These are phyloP conservation scores for Pocota personata DNA, from an alignment of 2,888 invertebrate genomes.

Conservation along the genomic window DNA sequence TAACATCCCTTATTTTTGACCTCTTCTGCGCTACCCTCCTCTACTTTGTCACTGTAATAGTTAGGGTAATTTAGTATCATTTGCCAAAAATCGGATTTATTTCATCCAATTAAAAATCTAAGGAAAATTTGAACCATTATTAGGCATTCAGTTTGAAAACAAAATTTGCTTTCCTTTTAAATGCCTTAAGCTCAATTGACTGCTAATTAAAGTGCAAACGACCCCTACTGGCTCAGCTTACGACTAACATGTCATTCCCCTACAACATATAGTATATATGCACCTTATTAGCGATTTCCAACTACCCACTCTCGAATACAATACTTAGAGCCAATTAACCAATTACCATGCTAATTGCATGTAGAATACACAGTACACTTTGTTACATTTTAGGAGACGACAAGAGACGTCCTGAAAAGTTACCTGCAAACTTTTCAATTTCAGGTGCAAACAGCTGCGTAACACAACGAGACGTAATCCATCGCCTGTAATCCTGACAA, in stretches of 20 bases:
- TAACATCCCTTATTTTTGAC: too few relatives aligned
- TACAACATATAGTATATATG: background rate
- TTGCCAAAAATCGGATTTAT: too few relatives aligned
- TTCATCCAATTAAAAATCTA: too few relatives aligned
- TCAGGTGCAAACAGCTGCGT: conserved; percentile 20
- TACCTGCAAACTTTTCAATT: background rate
- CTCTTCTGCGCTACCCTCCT: too few relatives aligned
- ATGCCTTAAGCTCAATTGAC: background rate
- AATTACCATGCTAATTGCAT: conserved; percentile 13
- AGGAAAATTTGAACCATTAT: too few relatives aligned
- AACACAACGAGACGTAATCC: conserved; percentile 22
- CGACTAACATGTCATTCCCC: background rate
- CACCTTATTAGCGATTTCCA: background rate
- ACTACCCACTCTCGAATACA: background rate
- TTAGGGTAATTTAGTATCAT: too few relatives aligned
- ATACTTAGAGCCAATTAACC: conserved; percentile 10
- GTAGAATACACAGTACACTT: background rate
- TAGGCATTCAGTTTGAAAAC: too few relatives aligned
- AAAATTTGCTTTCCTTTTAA: too few relatives aligned
- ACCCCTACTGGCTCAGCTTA: too few relatives aligned
- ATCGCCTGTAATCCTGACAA: conserved; percentile 8
- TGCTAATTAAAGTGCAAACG: background rate
- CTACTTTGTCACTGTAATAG: background rate
- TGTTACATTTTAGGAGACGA: background rate
- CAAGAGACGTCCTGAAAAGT: background rate